These are phyloP conservation scores for Epinotia nisella DNA, from an alignment of 2,888 invertebrate species.

Conservation along the genomic window DNA sequence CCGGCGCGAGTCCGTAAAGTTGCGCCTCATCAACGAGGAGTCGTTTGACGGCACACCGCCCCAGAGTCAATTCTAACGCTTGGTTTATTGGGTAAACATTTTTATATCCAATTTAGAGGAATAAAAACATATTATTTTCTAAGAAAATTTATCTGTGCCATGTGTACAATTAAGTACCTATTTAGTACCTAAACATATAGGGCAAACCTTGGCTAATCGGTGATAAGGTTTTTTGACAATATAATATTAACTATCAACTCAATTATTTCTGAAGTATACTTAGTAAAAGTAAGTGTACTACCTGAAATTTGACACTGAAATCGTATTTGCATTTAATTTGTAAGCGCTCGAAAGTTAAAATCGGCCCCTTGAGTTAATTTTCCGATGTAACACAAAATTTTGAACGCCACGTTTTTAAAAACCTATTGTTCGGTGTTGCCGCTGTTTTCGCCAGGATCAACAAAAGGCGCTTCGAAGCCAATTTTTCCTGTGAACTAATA, in stretches of 20 bases:
- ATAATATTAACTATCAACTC: no score
- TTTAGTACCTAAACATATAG: no score
- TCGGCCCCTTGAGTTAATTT: no score
- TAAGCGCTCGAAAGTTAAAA: no score
- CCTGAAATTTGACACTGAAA: no score
- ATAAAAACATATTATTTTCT: background rate
- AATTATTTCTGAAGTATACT: no score
- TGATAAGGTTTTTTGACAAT: no score
- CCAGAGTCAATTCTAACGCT: slow-evolving; percentile 81
- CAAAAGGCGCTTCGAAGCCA: slow-evolving; percentile 3
- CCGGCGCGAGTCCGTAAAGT: slow-evolving; percentile 77
- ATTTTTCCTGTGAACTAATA: slow-evolving; percentile 18
- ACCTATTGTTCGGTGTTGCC: background rate
- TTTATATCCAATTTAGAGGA: slow-evolving; percentile 7
- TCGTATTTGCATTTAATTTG: no score
- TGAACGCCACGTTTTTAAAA: background rate
- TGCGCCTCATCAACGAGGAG: slow-evolving; percentile 79
- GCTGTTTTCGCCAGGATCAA: background rate
- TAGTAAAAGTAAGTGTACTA: no score
- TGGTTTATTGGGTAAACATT: slow-evolving; percentile 72
- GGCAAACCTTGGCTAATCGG: no score
- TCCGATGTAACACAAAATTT: background rate
- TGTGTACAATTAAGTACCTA: no score
- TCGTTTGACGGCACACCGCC: slow-evolving; percentile 75
- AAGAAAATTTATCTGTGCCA: no score